Conservation (phyloP, 1,140 invertebrate species). For the Lepidurus apus region DNA sequence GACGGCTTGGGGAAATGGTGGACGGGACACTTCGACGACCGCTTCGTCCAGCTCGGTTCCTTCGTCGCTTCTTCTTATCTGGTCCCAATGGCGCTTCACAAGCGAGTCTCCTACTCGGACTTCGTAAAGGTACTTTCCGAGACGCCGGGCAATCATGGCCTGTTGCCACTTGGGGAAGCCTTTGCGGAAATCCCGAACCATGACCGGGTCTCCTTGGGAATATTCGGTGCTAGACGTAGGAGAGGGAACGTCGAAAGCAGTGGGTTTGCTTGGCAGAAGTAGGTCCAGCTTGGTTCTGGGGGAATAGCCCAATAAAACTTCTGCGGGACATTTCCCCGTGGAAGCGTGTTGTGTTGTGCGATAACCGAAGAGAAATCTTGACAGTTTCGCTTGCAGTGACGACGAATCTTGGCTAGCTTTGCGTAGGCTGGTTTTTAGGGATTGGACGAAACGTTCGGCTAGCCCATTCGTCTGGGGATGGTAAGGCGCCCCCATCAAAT, state of each 20-base stretch:
- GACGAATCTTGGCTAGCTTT: neutral
- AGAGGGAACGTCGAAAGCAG: neutral
- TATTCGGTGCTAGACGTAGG: neutral
- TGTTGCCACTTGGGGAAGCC: neutral
- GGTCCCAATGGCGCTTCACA: neutral
- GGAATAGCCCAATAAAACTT: slow-evolving; percentile 30
- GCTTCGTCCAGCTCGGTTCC: neutral
- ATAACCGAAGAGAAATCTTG: slow-evolving; percentile 35
- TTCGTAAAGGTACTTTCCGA: slow-evolving; percentile 12
- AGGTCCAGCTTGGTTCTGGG: slow-evolving; percentile 33
- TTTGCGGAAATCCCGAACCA: slow-evolving; percentile 12
- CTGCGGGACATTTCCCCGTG: slow-evolving; percentile 35
- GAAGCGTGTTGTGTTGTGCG: slow-evolving; percentile 35
- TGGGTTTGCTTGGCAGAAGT: slow-evolving; percentile 29
- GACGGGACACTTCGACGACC: neutral
- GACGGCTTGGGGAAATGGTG: neutral
- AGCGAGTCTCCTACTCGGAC: neutral
- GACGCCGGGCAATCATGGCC: neutral
- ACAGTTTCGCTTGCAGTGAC: slow-evolving; percentile 20
- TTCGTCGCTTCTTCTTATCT: neutral
- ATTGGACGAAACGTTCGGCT: slow-evolving; percentile 31
- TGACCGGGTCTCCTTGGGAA: neutral
- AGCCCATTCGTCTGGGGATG: slow-evolving; percentile 33
- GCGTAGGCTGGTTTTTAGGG: slow-evolving; percentile 28
- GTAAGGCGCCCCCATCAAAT: slow-evolving; percentile 24